Percentiles rank a stretch among this genome's conserved stretches.
phyloP scores from a whole-genome alignment of 2,888 invertebrate genomes.

The Corythucha ciliata region DNA sequence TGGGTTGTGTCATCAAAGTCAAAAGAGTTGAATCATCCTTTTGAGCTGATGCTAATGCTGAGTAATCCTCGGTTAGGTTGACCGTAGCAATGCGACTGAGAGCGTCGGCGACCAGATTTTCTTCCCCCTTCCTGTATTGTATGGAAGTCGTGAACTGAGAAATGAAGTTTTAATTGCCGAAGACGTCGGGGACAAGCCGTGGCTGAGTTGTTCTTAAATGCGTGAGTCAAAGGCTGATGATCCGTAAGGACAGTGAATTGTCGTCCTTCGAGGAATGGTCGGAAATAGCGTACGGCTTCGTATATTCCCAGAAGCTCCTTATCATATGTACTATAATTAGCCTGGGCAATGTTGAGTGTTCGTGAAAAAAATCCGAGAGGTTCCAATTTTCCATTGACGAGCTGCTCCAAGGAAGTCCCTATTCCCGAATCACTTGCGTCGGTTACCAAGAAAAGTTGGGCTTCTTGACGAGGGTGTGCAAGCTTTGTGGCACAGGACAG shows the following conservation, averaged over 20 bases:
- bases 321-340: slow-evolving; percentile 15
- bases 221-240: slow-evolving; percentile 21
- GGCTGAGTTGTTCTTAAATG: slow-evolving; percentile 1
- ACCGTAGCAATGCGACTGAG: slow-evolving; percentile 15
- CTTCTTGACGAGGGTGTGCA: slow-evolving; percentile 28
- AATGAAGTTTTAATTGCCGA: neutral
- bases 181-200: neutral
- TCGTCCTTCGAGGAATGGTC: slow-evolving; percentile 22
- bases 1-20: too few species aligned
- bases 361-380: slow-evolving; percentile 29
- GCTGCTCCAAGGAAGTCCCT: slow-evolving; percentile 20
- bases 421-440: slow-evolving; percentile 14
- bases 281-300: slow-evolving; percentile 15
- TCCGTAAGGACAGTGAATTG: slow-evolving; percentile 21
- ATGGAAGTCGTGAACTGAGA: slow-evolving; percentile 21
- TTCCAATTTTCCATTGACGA: too few species aligned
- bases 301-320: slow-evolving; percentile 23
- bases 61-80: too few species aligned
- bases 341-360: slow-evolving; percentile 16
- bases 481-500: slow-evolving; percentile 37
- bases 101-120: slow-evolving; percentile 23
- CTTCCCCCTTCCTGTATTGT: slow-evolving; percentile 10
- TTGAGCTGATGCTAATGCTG: too few species aligned
- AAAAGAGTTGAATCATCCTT: too few species aligned
- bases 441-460: slow-evolving; percentile 5